Evolutionary conservation across 1,140 invertebrate genomes (phyloP), one percentile per base, ranked within the genome.

Genomic region (Eubasilissa regina): DNA sequence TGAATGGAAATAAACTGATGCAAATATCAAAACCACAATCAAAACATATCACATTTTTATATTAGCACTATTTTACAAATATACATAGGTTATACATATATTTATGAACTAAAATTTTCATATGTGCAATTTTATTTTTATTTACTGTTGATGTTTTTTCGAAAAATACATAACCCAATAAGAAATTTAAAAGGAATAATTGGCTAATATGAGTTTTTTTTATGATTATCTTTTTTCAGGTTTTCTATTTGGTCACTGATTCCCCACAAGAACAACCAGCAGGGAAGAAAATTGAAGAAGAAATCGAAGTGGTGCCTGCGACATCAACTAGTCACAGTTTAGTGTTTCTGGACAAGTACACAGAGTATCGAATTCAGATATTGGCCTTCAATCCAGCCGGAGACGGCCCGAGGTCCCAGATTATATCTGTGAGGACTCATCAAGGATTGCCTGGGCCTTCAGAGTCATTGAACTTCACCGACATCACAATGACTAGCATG

Each of bases 301-400:
- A 97, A 89, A 95, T 96, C 80, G 96, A 98, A 91, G 95, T 97
- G 9, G 96, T 97, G 0, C 94, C 96, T 0, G 96, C 96, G 0
- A 93, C 95, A 6, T 94, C 94, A 45, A 93, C 92, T 0, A 92
- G 93, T 0, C 95, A 97, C 84, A 96, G 94, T 78, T 89, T 98
- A 0, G 94, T 97, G 0, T 97, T 97, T 84, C 91, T 99, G 6
- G 95, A 98, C 84, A 98, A 97, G 89, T 99, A 94, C 86, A 98
- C 97, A 0, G 93, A 97, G 84, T 99, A 99, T 87, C 91, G 93
- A 21, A 95, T 99, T 74, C 94, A 97, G 88, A 93, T 99, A 80
- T 88, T 98, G 73, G 96, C 97, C n/a, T 98, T 98, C 85, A 99
- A 99, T 89, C 95, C 97, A 1, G 97, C 97, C 47, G 98, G 98